Evolutionary conservation across 2,888 invertebrate species (phyloP).

Genomic region (Euplagia quadripunctaria): DNA sequence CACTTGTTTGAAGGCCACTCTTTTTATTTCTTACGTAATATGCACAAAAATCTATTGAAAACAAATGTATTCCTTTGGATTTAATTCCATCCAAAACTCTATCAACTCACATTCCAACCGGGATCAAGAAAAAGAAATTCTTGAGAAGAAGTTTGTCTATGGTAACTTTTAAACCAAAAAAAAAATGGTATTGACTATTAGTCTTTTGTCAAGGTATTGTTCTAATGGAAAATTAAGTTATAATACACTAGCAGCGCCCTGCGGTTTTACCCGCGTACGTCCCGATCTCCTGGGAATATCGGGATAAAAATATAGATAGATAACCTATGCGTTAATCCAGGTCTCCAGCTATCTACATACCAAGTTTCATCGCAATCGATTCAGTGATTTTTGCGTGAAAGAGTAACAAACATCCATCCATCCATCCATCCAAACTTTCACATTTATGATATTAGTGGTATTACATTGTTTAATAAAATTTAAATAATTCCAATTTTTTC

Average conservation of each 20-base stretch:
- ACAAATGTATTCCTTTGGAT: slow-evolving; percentile 72
- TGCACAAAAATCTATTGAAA: slow-evolving; percentile 53
- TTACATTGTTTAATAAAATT: not conserved
- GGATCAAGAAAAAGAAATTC: slow-evolving; percentile 83
- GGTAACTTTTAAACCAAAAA: slow-evolving; percentile 27
- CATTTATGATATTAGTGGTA: too few relatives aligned
- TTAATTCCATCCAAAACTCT: slow-evolving; percentile 73
- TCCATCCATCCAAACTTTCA: too few relatives aligned
- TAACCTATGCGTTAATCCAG: too few relatives aligned
- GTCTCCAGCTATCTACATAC: too few relatives aligned
- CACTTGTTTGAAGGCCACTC: slow-evolving; percentile 65
- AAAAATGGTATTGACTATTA: not conserved
- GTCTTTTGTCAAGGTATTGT: slow-evolving; percentile 21
- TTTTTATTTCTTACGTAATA: slow-evolving; percentile 57
- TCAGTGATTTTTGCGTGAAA: too few relatives aligned
- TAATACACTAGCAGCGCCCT: too few relatives aligned
- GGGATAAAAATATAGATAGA: too few relatives aligned
- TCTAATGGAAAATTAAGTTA: not conserved
- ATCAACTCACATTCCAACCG: slow-evolving; percentile 85
- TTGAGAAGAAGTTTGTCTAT: slow-evolving; percentile 62
- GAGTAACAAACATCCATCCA: too few relatives aligned
- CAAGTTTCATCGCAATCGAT: too few relatives aligned
- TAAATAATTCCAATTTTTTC: not conserved
- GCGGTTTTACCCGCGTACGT: too few relatives aligned
- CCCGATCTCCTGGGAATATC: too few relatives aligned